Percentiles rank a stretch among this genome's conserved stretches.
Conservation (phyloP, 2,113 vertebrate species). For the Nycticorax nycticorax region DNA sequence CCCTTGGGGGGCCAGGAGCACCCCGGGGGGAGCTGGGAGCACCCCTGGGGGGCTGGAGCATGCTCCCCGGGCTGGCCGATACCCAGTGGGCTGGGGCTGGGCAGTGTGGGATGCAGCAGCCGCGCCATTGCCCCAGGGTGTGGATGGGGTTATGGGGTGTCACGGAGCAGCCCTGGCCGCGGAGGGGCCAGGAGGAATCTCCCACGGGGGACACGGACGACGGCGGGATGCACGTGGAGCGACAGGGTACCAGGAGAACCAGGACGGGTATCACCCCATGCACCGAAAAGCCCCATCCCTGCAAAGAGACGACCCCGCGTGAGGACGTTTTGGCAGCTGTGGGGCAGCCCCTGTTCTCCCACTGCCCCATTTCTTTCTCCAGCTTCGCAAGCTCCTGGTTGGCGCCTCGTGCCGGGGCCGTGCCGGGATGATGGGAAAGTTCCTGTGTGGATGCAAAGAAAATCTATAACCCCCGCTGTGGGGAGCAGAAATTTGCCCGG, state of each 20-base stretch:
- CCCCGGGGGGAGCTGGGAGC: not conserved
- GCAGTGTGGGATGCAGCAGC: not conserved
- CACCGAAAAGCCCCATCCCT: not conserved
- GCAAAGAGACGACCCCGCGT: fast-evolving
- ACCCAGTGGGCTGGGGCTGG: not conserved
- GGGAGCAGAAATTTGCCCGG: not conserved
- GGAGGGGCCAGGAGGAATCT: not conserved
- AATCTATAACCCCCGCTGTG: fast-evolving
- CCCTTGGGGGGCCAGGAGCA: not conserved
- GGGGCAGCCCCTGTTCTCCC: not conserved
- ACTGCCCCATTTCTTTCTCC: not conserved
- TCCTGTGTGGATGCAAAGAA: not conserved
- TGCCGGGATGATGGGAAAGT: fast-evolving
- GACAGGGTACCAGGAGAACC: not conserved
- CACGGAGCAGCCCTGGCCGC: fast-evolving
- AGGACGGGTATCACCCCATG: fast-evolving
- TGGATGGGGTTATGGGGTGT: not conserved
- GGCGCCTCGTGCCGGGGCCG: fast-evolving
- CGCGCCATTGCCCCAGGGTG: not conserved
- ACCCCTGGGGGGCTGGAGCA: not conserved
- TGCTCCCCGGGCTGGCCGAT: fast-evolving
- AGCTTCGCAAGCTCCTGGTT: fast-evolving
- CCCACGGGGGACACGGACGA: fast-evolving
- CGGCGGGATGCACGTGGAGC: fast-evolving
- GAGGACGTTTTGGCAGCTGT: not conserved